Evolutionary conservation across 2,888 invertebrate species (phyloP), one percentile per base, ranked within the genome.

Genomic region (Kuschelorhynchus macadamiae): DNA sequence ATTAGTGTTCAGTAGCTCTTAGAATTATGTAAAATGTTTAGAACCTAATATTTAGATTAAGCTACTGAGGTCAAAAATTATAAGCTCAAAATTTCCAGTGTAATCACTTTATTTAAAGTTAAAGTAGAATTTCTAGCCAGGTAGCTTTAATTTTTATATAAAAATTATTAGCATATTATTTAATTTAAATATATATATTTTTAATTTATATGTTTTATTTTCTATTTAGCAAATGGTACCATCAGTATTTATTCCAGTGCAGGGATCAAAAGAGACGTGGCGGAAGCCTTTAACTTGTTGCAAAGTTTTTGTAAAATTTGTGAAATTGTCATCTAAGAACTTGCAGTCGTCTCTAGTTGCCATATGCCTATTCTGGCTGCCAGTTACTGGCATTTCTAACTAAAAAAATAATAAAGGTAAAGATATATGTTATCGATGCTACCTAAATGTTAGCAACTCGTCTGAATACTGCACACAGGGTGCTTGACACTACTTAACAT

Each of bases 321-420:
- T 32, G 41, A 71, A 77, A 20, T 72, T 72, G 53, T 81, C 81
- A 65, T 81, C 81, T 16, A 74, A 74, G 71, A 80, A 82, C 71
- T 79, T 80, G 17, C 55, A 59, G 68, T 73, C 25, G 47, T 41
- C 42, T 50, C 20, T 7, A 72, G 71, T 46, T 70, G 59, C 74
- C 52, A 79, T 65, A 63, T 64, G 72, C 41, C 79, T 76, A 60
- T 80, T 77, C 70, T 76, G 64, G 50, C 78, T 76, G 2, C 80
- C 79, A 57, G 72, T 74, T 61, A 67, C 72, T 2, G 78, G 76
- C 50, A 78, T 72, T n/a, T 77, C 70, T 46, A 81, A 69, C 80
- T 81, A 44, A 59, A 77, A 78, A 71, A 60, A 21, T 17, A 9
- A 14, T 44, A 44, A 8, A 16, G n/a, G n/a, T n/a, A n/a, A n/a